Base-by-base conservation (phyloP, 2,797 vertebrate species). In the Gephyroberyx darwinii region DNA sequence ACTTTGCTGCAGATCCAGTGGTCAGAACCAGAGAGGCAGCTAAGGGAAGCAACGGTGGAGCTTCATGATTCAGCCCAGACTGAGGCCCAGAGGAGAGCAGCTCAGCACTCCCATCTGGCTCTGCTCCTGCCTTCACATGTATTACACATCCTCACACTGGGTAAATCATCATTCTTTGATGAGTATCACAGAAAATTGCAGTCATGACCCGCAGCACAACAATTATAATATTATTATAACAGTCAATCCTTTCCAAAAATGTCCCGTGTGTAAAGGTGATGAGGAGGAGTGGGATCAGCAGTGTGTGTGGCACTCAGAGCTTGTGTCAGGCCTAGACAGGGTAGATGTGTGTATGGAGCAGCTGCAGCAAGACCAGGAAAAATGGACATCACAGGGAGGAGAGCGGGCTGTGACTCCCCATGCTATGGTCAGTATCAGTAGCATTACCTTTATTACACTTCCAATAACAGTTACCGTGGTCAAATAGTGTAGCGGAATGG, bases 211-310 rank as follows among this genome's bases (percentile, higher is more conserved):
- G 26, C 35, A 19, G 47, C 8, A 50, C 3, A 47, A 47, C 1
- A 50, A 47, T 47, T 47, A 5, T 47, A n/a, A 16, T 6, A 5
- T 35, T 65, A 41, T 1, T 5, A 5, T 81, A 57, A 2, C 41
- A 69, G 62, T 74, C n/a, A 63, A 50, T 1, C 7, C 75, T 73
- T 69, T 70, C 64, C 47, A 50, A 77, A 43, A 5, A 0, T 73
- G 43, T 70, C 56, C n/a, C 26, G 31, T 76, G 35, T 69, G 19
- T 82, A 0, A 54, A 98, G 96, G 83, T 50, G 95, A 96, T 20
- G 91, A 88, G 69, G 89, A 94, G 1, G 96, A 97, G 84, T 93
- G 92, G 92, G 92, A 95, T 50, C 92, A 89, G 84, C 94, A 96
- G 84, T 83, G 84, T 3, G 71, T 83, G 54, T 93, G 95, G 87